phyloP scores from a whole-genome alignment of 1,140 invertebrate genomes.

The Eriosoma lanigerum region DNA sequence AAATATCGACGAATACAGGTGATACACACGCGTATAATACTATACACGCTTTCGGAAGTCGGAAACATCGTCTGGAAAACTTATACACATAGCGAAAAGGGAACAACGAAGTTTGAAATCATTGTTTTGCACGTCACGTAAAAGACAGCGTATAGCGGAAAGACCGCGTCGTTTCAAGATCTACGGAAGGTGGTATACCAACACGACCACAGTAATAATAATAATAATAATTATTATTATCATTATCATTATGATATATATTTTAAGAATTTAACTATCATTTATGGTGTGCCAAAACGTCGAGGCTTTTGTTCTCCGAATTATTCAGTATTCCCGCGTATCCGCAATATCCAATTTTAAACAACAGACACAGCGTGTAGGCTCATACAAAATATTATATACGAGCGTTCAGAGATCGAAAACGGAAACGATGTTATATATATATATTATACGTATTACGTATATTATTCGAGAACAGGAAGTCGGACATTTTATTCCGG shows the following conservation, averaged over 20 bases:
- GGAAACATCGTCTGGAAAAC: neutral
- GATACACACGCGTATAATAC: neutral
- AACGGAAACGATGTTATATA: neutral
- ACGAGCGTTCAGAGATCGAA: neutral
- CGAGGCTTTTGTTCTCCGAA: neutral
- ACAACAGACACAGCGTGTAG: neutral
- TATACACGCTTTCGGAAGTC: neutral
- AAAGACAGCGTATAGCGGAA: neutral
- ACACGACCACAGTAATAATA: no score
- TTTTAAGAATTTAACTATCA: no score
- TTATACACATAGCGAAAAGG: neutral
- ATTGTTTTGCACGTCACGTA: neutral
- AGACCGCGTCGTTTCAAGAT: neutral
- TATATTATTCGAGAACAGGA: neutral
- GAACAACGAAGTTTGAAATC: neutral
- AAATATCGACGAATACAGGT: no score
- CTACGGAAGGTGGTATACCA: neutral
- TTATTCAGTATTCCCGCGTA: neutral
- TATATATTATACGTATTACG: neutral
- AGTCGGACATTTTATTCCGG: constrained; percentile 27
- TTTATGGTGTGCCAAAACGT: neutral
- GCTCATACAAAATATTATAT: neutral
- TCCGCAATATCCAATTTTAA: neutral
- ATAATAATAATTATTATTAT: no score
- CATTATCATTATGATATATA: no score